Evolutionary conservation across 2,113 vertebrate genomes (phyloP), one percentile per base, ranked within the genome.

Genomic region (Tichodroma muraria): DNA sequence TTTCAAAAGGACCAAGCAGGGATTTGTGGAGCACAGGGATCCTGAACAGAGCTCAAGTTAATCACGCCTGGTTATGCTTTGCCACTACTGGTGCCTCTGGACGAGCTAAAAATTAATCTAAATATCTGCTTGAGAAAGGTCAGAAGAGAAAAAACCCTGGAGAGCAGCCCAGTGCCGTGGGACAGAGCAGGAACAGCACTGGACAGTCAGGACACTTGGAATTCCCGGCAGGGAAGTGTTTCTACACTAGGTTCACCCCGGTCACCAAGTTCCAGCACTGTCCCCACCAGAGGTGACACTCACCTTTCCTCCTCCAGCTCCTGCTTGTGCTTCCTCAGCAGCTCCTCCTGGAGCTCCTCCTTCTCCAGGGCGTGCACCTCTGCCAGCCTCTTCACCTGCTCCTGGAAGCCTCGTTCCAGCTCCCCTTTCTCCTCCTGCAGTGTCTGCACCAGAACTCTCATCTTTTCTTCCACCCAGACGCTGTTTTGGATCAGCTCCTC

Each of bases 221-320:
- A 30, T 30, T 2, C 53, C 30, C 50, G 4, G 0, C 11, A 10
- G 12, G 54, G 59, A 87, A 6, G 16, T 0, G 18, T 21, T 70
- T 31, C 89, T 73, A 57, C 44, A 3, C 53, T 8, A 10, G 25
- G 8, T 2, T 42, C 49, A 21, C 37, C 64, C 22, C 0, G 6
- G 4, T 3, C 57, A 61, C 38, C 42, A 6, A 0, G 3, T n/a
- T 47, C n/a, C 64, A 68, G 23, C 25, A 13, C 23, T 1, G 8
- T 25, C 37, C 52, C 65, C 16, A 6, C 22, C 40, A 10, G 25
- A 15, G 5, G 11, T 8, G 9, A 15, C 85, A 80, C 98, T 99
- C 96, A 99, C 99, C 99, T 99, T 76, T 98, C 98, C 90, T 98
- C 97, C 44, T 95, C 80, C 79, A 99, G 97, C 53, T 99, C 98